phyloP scores from a whole-genome alignment of 1,140 invertebrate species.

The Dinoponera quadriceps region DNA sequence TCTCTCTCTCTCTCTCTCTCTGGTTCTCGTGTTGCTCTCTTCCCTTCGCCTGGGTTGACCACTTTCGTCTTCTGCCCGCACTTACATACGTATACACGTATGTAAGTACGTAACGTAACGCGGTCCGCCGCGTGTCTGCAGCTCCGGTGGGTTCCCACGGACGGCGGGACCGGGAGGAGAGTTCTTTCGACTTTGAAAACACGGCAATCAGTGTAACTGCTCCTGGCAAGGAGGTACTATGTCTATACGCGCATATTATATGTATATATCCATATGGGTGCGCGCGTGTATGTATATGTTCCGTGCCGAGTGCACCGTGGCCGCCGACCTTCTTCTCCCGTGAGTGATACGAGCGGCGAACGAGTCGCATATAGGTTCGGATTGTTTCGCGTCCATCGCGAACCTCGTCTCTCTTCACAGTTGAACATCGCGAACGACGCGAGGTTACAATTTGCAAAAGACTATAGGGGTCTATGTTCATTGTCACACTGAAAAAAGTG shows the following conservation, averaged over 20 bases:
- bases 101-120: slow-evolving; percentile 67
- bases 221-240: slow-evolving; percentile 79
- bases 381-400: slow-evolving; percentile 12
- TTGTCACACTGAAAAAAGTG: too few relatives aligned
- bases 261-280: background rate
- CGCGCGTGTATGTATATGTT: slow-evolving; percentile 49
- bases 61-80: slow-evolving; percentile 53
- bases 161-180: slow-evolving; percentile 79
- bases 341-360: slow-evolving; percentile 20
- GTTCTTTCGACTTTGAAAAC: slow-evolving; percentile 83
- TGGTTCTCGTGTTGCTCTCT: slow-evolving; percentile 41
- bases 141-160: slow-evolving; percentile 80
- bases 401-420: too few relatives aligned
- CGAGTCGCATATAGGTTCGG: slow-evolving; percentile 1
- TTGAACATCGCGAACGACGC: too few relatives aligned
- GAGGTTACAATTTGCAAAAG: too few relatives aligned
- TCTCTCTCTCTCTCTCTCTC: slow-evolving; percentile 39
- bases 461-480: too few relatives aligned
- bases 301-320: slow-evolving; percentile 60
- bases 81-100: slow-evolving; percentile 6
- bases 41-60: slow-evolving; percentile 58
- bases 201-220: slow-evolving; percentile 84
- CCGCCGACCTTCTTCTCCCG: slow-evolving; percentile 7
- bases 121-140: slow-evolving; percentile 75
- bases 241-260: slow-evolving; percentile 50